A percentile compares a stretch with the other conserved stretches of the same genome.
These are phyloP conservation scores for Limnephilus rhombicus DNA, from an alignment of 2,888 invertebrate genomes.

Conservation along the genomic window DNA sequence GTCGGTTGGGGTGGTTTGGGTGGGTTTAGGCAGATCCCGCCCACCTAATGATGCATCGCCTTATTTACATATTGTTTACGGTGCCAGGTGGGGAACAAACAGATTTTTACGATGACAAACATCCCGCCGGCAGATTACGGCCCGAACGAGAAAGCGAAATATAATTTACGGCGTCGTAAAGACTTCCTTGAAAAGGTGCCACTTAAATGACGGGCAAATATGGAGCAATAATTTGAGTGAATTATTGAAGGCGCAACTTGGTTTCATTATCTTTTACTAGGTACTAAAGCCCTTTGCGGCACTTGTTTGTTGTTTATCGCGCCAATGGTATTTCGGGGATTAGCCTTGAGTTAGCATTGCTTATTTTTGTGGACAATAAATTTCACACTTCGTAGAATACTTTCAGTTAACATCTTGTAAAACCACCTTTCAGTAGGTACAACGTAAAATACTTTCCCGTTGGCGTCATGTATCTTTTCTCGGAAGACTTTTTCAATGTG, in stretches of 20 bases:
- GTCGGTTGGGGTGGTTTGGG: not conserved
- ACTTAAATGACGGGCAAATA: not conserved
- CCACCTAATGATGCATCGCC: constrained; percentile 64
- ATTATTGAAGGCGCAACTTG: not conserved
- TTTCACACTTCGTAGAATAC: not conserved
- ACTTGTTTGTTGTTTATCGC: not conserved
- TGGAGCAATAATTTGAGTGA: not conserved
- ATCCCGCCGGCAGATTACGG: constrained; percentile 58
- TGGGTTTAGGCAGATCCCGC: constrained; percentile 1
- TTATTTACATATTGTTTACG: constrained; percentile 65
- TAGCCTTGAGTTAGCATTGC: not conserved
- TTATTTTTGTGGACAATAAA: not conserved
- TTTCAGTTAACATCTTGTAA: not conserved
- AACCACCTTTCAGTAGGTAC: not conserved
- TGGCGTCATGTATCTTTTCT: too few relatives aligned
- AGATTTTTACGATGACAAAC: constrained; percentile 57
- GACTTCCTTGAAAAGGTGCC: constrained; percentile 6
- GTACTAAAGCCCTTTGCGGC: not conserved
- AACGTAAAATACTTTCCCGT: too few relatives aligned
- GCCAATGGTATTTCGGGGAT: not conserved
- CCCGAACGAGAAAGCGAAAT: constrained; percentile 18
- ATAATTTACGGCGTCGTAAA: constrained; percentile 36
- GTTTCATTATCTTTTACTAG: not conserved
- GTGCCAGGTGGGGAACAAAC: constrained; percentile 63
- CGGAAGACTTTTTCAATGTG: too few relatives aligned